Conservation (phyloP, 2,113 vertebrate species). For the Albula goreensis region DNA sequence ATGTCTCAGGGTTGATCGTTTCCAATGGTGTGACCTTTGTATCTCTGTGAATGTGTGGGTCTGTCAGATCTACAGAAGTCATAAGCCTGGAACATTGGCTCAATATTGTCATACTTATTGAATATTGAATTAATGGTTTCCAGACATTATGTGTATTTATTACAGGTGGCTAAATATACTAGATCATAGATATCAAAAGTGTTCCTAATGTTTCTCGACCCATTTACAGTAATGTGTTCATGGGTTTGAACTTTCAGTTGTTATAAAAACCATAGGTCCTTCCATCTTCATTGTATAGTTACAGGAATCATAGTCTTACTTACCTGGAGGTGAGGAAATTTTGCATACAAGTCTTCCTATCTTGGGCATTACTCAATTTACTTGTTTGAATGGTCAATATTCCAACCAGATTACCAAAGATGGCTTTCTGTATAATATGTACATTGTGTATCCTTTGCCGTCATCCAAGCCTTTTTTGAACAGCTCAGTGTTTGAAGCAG, state of each 20-base stretch:
- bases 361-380: not conserved
- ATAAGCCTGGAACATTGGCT: not conserved
- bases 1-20: not conserved
- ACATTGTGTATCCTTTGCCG: conserved; percentile 22
- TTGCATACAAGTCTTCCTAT: not conserved
- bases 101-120: not conserved
- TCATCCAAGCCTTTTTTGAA: conserved; percentile 5
- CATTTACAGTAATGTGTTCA: too few species aligned
- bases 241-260: too few species aligned
- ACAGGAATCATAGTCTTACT: not conserved
- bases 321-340: not conserved
- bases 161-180: not conserved
- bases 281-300: not conserved
- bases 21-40: not conserved
- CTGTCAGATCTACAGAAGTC: not conserved
- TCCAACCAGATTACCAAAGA: not conserved
- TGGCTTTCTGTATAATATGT: not conserved
- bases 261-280: not conserved
- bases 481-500: conserved; percentile 21
- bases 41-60: not conserved
- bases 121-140: not conserved
- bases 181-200: not conserved
- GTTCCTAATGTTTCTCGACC: not conserved
- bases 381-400: not conserved
- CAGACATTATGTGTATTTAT: not conserved